A percentile compares a stretch with the other conserved stretches of the same genome.
These are phyloP conservation scores for Cryptomyrus ogoouensis DNA, from an alignment of 2,113 vertebrate genomes.

Conservation along the genomic window DNA sequence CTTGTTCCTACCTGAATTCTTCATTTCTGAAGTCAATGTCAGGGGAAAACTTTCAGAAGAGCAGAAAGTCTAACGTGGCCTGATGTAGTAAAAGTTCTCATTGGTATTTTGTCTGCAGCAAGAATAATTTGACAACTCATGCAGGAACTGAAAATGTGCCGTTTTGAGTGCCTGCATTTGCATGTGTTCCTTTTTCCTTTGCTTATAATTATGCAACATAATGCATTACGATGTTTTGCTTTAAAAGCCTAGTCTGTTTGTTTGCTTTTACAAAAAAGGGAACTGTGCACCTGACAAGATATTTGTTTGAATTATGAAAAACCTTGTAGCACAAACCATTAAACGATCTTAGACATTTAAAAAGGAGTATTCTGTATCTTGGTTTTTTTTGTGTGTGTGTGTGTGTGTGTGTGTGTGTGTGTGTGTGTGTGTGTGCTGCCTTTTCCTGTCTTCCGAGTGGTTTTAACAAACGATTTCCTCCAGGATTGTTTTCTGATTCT, in stretches of 20 bases:
- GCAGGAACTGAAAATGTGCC: background rate
- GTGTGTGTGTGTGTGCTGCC: background rate
- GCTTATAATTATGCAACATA: background rate
- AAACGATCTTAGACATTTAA: background rate
- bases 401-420: background rate
- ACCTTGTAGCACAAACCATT: background rate
- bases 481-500: background rate
- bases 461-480: background rate
- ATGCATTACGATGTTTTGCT: background rate
- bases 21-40: background rate
- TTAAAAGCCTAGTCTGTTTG: background rate
- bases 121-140: background rate
- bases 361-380: background rate
- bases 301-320: conserved; percentile 3
- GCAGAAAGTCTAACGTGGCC: no score
- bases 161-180: background rate
- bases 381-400: background rate
- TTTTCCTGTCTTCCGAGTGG: background rate
- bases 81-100: background rate
- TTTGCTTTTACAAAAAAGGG: background rate
- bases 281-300: background rate
- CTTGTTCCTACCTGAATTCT: background rate
- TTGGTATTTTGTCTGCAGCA: background rate
- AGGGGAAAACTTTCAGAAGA: background rate
- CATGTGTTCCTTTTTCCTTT: background rate